phyloP scores from a whole-genome alignment of 2,888 invertebrate genomes.

The Danaus chrysippus region DNA sequence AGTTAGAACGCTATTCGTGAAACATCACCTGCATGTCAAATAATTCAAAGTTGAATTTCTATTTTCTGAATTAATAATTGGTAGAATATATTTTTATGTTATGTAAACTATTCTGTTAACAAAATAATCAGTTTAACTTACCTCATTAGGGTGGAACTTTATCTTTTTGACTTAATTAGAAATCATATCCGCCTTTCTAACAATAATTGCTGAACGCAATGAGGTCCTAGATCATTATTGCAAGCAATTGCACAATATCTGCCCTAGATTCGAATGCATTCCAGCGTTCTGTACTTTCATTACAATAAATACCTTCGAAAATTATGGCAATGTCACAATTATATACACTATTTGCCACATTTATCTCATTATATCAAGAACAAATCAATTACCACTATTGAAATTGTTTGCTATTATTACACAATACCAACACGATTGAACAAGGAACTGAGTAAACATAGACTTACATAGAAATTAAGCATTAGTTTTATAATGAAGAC shows the following conservation, averaged over 20 bases:
- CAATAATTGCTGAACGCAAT: not conserved
- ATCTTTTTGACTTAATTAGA: not conserved
- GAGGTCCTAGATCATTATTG: conserved; percentile 12
- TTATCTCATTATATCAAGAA: conserved; percentile 33
- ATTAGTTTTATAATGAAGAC: not conserved
- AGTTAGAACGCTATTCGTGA: conserved; percentile 16
- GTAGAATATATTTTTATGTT: too few species aligned
- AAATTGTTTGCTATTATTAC: conserved; percentile 37
- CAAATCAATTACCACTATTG: conserved; percentile 38
- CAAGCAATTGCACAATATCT: conserved; percentile 10
- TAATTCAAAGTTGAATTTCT: conserved; percentile 5
- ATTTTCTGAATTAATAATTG: too few species aligned
- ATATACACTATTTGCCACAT: conserved; percentile 19
- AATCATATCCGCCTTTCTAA: not conserved
- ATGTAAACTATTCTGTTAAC: too few species aligned
- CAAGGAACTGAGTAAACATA: conserved; percentile 25
- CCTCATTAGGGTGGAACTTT: not conserved
- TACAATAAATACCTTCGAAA: conserved; percentile 6
- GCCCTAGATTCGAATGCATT: conserved; percentile 14
- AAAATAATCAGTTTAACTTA: too few species aligned
- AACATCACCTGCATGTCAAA: conserved; percentile 5
- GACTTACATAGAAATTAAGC: conserved; percentile 19
- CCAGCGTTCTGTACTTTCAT: conserved; percentile 11
- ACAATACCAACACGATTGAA: conserved; percentile 36
- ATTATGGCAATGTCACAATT: conserved; percentile 22